Percentiles rank a stretch among this genome's conserved stretches.
Evolutionary conservation across 2,113 vertebrate species (phyloP).

Genomic region (Cyprinus carpio): DNA sequence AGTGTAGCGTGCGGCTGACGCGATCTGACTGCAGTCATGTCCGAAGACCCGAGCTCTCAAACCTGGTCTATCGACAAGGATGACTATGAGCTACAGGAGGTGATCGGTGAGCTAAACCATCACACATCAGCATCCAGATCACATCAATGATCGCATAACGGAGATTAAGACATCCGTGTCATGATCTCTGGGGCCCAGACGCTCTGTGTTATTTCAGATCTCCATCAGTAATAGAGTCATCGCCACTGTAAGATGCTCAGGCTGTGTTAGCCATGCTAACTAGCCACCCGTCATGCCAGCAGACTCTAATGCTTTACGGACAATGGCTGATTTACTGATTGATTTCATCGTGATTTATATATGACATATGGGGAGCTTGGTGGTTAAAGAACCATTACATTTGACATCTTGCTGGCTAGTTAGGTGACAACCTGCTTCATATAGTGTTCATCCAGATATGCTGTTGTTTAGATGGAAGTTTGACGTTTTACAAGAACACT

Average conservation of each 20-base stretch:
- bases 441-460: background rate
- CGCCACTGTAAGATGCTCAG: background rate
- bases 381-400: background rate
- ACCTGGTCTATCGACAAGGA: conserved; percentile 92
- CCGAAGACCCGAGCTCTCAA: conserved; percentile 87
- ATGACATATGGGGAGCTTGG: background rate
- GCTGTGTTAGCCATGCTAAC: conserved; percentile 39
- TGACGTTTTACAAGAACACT: background rate
- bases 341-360: background rate
- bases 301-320: background rate
- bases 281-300: conserved; percentile 30
- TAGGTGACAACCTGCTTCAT: background rate
- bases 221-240: conserved; percentile 19
- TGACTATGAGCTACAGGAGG: conserved; percentile 94
- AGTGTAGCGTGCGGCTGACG: conserved; percentile 34
- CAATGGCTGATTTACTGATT: background rate
- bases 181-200: background rate
- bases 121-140: background rate
- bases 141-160: background rate
- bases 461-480: background rate
- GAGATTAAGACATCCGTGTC: background rate
- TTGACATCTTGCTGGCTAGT: background rate
- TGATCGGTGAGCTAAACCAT: conserved; percentile 85
- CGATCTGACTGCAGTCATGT: conserved; percentile 75
- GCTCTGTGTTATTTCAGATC: background rate